These are phyloP conservation scores for Paramormyrops kingsleyae DNA, from an alignment of 2,113 vertebrate species.

Conservation along the genomic window DNA sequence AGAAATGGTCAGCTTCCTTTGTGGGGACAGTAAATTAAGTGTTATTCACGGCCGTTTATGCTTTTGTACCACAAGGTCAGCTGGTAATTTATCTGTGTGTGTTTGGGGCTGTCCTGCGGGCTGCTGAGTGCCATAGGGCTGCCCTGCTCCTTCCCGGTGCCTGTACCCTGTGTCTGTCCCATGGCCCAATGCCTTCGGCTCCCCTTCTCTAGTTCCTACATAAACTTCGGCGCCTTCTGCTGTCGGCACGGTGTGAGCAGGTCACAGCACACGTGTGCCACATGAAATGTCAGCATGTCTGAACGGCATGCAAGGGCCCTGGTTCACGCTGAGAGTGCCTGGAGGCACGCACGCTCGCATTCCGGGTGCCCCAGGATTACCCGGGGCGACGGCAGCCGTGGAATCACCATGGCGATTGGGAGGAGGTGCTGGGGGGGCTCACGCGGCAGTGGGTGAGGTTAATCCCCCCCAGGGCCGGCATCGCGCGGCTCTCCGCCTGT, in stretches of 20 bases:
- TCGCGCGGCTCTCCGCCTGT: conserved; percentile 36
- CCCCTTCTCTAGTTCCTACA: not conserved
- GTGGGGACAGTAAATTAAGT: conserved; percentile 93
- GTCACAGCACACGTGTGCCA: not conserved
- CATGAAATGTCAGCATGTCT: not conserved
- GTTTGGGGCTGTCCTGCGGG: not conserved
- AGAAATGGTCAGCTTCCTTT: conserved; percentile 79
- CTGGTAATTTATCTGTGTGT: conserved; percentile 45
- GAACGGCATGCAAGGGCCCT: not conserved
- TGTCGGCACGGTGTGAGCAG: not conserved
- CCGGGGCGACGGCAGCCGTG: conserved; percentile 30
- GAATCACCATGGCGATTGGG: conserved; percentile 62
- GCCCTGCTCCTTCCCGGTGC: conserved; percentile 17
- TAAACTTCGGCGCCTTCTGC: not conserved
- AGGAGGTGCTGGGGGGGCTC: conserved; percentile 64
- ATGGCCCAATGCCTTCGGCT: not conserved
- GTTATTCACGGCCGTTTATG: conserved; percentile 87
- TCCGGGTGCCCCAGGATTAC: conserved; percentile 29
- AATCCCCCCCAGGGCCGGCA: conserved; percentile 74
- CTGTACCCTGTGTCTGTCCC: conserved; percentile 2
- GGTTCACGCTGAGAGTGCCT: not conserved
- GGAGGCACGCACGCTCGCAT: conserved; percentile 5
- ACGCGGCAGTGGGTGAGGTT: conserved; percentile 49
- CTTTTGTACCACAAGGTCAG: conserved; percentile 46
- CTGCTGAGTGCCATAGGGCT: conserved; percentile 6